phyloP scores from a whole-genome alignment of 2,797 vertebrate species.

The Chrosomus eos region DNA sequence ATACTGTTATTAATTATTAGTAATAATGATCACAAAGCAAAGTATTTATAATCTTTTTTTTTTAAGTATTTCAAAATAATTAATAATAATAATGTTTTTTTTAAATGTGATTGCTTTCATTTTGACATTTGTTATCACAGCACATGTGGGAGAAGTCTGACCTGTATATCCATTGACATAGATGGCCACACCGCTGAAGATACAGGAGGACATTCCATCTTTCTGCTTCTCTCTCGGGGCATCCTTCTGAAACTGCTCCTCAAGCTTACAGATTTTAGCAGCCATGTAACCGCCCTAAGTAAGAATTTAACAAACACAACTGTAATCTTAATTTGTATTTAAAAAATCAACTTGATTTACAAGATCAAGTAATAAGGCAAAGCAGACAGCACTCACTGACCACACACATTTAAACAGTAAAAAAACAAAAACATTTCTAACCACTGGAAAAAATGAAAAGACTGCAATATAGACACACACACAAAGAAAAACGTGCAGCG shows the following conservation, averaged over 20 bases:
- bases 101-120: background rate
- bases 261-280: constrained; percentile 94
- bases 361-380: background rate
- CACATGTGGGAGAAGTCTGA: constrained; percentile 63
- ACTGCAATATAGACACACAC: constrained; percentile 40
- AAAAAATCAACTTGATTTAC: background rate
- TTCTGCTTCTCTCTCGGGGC: constrained; percentile 84
- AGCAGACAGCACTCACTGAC: background rate
- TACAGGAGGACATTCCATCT: constrained; percentile 83
- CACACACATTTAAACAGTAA: background rate
- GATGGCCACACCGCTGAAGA: constrained; percentile 94
- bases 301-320: constrained; percentile 26
- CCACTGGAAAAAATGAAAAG: constrained; percentile 18
- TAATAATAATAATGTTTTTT: background rate
- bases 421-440: constrained; percentile 13
- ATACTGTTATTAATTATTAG: background rate
- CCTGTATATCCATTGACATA: constrained; percentile 98
- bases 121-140: background rate
- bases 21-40: background rate
- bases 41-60: too few relatives aligned
- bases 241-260: constrained; percentile 91
- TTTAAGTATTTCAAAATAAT: background rate
- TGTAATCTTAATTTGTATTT: background rate
- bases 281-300: constrained; percentile 93
- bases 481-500: constrained; percentile 58